These are phyloP conservation scores for Melanotaenia duboulayi DNA, from an alignment of 2,113 vertebrate genomes.

Conservation along the genomic window DNA sequence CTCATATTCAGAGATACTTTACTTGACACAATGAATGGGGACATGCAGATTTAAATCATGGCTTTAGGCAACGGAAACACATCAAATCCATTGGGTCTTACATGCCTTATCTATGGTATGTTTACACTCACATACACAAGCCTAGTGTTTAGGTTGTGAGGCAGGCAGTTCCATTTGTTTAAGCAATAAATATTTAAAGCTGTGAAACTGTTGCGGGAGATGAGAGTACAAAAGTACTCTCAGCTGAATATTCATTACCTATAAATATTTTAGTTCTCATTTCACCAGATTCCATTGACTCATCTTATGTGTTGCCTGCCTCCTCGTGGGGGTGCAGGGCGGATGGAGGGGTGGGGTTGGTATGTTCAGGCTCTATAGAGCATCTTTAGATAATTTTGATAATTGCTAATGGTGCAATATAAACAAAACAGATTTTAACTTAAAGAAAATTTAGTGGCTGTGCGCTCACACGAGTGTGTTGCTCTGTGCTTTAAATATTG, in stretches of 20 bases:
- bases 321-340: background rate
- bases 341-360: background rate
- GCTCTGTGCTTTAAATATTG: constrained; percentile 27
- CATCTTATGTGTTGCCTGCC: constrained; percentile 25
- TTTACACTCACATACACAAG: constrained; percentile 45
- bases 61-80: constrained; percentile 10
- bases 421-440: background rate
- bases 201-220: constrained; percentile 63
- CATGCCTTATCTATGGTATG: background rate
- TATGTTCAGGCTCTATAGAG: background rate
- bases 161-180: constrained; percentile 64
- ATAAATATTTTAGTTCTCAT: constrained; percentile 81
- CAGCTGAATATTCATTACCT: constrained; percentile 77
- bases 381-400: background rate
- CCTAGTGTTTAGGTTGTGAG: constrained; percentile 47
- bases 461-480: constrained; percentile 1
- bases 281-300: constrained; percentile 64
- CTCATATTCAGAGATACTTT: constrained; percentile 14
- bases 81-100: constrained; percentile 21
- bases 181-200: constrained; percentile 80
- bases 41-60: constrained; percentile 7
- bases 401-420: background rate
- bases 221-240: constrained; percentile 67
- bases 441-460: constrained; percentile 1
- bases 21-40: constrained; percentile 15